These are phyloP conservation scores for Sturnira hondurensis DNA, from an alignment of 2,113 vertebrate species.

Conservation along the genomic window DNA sequence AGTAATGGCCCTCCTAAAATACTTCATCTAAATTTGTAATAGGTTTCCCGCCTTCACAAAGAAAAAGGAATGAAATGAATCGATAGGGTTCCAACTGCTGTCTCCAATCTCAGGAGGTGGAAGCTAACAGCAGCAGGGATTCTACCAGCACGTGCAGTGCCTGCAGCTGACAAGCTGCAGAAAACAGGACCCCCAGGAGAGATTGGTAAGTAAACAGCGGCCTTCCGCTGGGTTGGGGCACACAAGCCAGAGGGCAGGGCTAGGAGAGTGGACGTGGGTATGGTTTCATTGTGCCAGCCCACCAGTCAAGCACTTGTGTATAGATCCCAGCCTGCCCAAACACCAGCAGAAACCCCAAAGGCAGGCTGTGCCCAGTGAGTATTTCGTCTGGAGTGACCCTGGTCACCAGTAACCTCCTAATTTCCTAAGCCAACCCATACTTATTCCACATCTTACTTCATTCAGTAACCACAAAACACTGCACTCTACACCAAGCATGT, in stretches of 20 bases:
- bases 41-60: background rate
- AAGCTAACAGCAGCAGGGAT: background rate
- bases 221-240: background rate
- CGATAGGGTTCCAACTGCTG: background rate
- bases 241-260: background rate
- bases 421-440: background rate
- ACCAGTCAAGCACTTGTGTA: background rate
- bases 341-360: background rate
- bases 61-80: conserved; percentile 1
- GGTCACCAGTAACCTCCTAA: background rate
- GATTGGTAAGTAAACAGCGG: background rate
- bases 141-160: background rate
- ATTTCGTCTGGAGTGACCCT: background rate
- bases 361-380: background rate
- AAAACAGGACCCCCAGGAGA: background rate
- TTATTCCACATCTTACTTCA: background rate
- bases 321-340: background rate
- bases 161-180: background rate
- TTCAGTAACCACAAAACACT: background rate
- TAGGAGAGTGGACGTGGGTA: background rate
- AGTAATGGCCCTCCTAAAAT: background rate
- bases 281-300: background rate
- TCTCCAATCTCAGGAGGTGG: background rate
- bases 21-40: background rate
- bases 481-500: background rate